Conservation (phyloP, 1,140 invertebrate genomes). For the Cyrtorhinus lividipennis region DNA sequence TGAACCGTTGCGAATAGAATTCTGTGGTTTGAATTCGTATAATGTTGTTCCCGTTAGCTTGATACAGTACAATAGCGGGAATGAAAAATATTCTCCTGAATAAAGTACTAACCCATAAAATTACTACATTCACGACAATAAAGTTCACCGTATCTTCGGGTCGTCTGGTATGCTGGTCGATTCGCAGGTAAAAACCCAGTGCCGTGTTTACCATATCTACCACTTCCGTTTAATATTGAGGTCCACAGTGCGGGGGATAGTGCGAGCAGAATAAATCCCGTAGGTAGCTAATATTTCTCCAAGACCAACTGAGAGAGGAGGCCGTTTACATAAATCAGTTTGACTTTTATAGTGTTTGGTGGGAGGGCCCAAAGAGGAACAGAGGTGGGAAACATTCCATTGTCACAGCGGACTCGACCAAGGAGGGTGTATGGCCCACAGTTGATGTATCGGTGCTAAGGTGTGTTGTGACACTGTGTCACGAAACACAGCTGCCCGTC, state of each 20-base stretch:
- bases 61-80: no score
- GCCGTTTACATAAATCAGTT: conserved; percentile 7
- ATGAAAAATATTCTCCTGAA: no score
- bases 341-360: conserved; percentile 10
- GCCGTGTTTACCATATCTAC: conserved; percentile 4
- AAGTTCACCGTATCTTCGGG: neutral
- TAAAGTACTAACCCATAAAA: no score
- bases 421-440: neutral
- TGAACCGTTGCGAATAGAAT: no score
- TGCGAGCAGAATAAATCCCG: conserved; percentile 2
- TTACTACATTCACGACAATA: neutral
- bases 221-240: conserved; percentile 8
- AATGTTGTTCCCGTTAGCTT: no score
- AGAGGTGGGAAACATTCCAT: conserved; percentile 9
- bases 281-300: conserved; percentile 9
- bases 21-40: no score
- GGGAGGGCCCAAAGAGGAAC: neutral
- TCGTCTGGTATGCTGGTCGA: neutral
- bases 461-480: conserved; percentile 4
- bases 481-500: neutral
- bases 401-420: neutral
- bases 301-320: neutral
- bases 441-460: conserved; percentile 7
- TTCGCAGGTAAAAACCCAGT: neutral
- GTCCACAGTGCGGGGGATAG: neutral